A percentile compares a stretch with the other conserved stretches of the same genome.
These are phyloP conservation scores for Dorcus hopei DNA, from an alignment of 2,888 invertebrate genomes.

Conservation along the genomic window DNA sequence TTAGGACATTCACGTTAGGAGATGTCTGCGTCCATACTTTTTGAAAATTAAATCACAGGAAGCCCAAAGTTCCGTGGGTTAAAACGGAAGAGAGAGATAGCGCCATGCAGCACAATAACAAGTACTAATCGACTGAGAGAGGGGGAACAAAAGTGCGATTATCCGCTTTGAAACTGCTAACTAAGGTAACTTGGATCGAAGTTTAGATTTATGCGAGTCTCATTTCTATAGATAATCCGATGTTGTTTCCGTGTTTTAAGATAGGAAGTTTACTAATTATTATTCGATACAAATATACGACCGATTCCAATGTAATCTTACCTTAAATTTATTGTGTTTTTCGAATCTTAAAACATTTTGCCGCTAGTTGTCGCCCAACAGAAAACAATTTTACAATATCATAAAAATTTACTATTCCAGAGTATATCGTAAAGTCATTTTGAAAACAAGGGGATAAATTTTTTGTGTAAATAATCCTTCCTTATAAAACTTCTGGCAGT, in stretches of 20 bases:
- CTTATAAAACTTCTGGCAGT: constrained; percentile 8
- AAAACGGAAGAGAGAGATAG: no score
- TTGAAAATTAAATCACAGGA: no score
- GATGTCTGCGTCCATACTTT: constrained; percentile 3
- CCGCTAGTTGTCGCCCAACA: not conserved
- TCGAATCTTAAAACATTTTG: not conserved
- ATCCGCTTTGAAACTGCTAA: constrained; percentile 47
- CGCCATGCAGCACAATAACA: no score
- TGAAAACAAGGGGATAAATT: not conserved
- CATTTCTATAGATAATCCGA: constrained; percentile 33
- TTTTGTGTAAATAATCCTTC: not conserved
- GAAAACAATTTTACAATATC: no score
- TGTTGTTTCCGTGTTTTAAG: constrained; percentile 13
- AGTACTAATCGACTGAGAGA: no score
- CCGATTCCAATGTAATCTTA: no score
- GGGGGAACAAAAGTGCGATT: constrained; percentile 65
- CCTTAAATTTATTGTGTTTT: no score
- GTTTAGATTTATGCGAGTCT: constrained; percentile 39
- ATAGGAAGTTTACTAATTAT: constrained; percentile 20
- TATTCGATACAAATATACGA: constrained; percentile 20
- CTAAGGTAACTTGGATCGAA: constrained; percentile 40
- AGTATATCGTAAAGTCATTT: not conserved
- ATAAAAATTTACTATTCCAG: no score
- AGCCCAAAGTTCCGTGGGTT: no score
- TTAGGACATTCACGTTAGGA: constrained; percentile 6